Conservation (phyloP, 2,888 invertebrate genomes). For the Sarcophaga carnaria region DNA sequence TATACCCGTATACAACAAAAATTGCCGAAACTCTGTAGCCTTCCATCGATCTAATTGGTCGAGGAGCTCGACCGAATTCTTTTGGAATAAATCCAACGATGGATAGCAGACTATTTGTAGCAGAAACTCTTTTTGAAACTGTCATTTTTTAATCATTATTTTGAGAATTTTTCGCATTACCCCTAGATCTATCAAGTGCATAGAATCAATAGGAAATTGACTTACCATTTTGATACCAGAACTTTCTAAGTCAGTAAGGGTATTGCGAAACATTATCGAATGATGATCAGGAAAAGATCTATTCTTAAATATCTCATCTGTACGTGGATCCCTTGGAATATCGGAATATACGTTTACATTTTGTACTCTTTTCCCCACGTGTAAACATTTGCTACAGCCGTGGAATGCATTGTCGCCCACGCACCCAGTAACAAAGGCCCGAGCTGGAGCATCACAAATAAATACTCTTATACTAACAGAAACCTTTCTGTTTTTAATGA, state of each 20-base stretch:
- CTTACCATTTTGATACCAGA: slow-evolving; percentile 17
- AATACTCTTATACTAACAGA: slow-evolving; percentile 1
- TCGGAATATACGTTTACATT: too few relatives aligned
- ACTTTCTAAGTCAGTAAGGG: background rate
- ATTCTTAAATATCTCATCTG: too few relatives aligned
- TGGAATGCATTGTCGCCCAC: slow-evolving; percentile 36
- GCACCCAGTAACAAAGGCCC: slow-evolving; percentile 30
- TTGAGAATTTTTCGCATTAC: slow-evolving; percentile 23
- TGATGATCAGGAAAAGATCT: too few relatives aligned
- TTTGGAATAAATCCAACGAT: slow-evolving; percentile 18
- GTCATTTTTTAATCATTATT: slow-evolving; percentile 5
- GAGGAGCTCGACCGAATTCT: slow-evolving; percentile 20
- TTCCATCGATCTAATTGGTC: slow-evolving; percentile 3
- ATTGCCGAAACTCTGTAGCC: too few relatives aligned
- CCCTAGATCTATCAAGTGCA: slow-evolving; percentile 16
- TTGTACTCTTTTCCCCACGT: slow-evolving; percentile 1
- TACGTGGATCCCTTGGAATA: too few relatives aligned
- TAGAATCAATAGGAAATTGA: slow-evolving; percentile 19
- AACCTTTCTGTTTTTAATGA: slow-evolving; percentile 17
- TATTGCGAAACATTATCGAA: too few relatives aligned
- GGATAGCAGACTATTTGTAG: background rate
- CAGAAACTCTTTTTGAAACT: slow-evolving; percentile 14
- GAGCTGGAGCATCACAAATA: slow-evolving; percentile 35
- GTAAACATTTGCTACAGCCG: slow-evolving; percentile 29
- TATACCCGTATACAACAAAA: slow-evolving; percentile 5